Base-by-base conservation (phyloP, 2,113 vertebrate genomes). In the Gallinago jamesoni region DNA sequence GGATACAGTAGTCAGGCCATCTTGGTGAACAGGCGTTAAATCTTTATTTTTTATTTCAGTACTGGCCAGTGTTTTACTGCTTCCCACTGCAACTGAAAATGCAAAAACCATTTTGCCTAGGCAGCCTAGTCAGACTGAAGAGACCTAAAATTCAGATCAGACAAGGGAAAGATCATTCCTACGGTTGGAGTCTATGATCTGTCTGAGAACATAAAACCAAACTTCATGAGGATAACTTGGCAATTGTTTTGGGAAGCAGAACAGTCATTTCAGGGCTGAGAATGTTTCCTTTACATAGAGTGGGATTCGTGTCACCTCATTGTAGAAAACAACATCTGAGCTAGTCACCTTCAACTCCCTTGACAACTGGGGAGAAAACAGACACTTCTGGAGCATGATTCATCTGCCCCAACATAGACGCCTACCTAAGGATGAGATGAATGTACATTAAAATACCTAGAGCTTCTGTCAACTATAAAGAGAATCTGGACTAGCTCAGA, bases 271-370 rank as follows among this genome's bases (percentile, higher is more conserved):
- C 30, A 27, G n/a, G 28, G 52, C 25, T 88, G 37, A 57, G n/a
- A 69, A 64, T 45, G 39, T 69, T 69, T 85, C 75, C 25, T 56
- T 25, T 25, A 18, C 39, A 22, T 14, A 8, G 18, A 45, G 9
- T 47, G 28, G 41, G 37, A 37, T 70, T 90, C 63, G 6, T 62
- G 68, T 90, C 73, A 84, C 86, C 82, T 60, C 2, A 0, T 5
- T 41, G 67, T n/a, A 55, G 83, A 39, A 90, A 86, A 63, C 41
- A 91, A 72, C 76, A 80, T 53, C 91, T 84, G 72, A 90, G 89
- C 30, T 33, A 23, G 21, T 89, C 60, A 27, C 53, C 21, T 59
- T 67, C 31, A 0, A 57, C n/a, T 69, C 25, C 11, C 31, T 68
- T 37, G 33, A 31, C 67, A 69, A 33, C 56, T 33, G 72, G 45